Evolutionary conservation across 2,888 invertebrate genomes (phyloP), one percentile per base, ranked within the genome.

Genomic region (Tanypteryx hageni): DNA sequence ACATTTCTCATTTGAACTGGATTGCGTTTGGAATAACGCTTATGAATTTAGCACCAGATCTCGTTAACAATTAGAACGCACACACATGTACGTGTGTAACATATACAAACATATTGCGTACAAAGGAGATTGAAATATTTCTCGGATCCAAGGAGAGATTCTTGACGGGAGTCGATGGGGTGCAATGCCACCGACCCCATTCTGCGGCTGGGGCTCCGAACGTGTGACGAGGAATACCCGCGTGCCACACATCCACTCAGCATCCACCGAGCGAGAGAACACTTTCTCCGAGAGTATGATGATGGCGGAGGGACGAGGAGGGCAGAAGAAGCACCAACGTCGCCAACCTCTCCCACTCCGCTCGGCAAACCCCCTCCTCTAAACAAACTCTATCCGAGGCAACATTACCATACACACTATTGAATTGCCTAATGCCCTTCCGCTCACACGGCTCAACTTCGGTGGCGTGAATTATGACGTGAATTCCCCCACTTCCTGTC

Each of bases 161-260:
- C 2, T 9, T 68, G 68, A 68, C 18, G 16, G 64, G 14, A 64
- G n/a, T 68, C 68, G 68, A n/a, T 22, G 18, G 22, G 18, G 68
- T 22, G 76, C 76, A 76, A 76, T 76, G 76, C 22, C 76, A 76
- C 76, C 76, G 76, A 76, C 76, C 76, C 76, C 76, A 76, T 76
- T 76, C 76, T 44, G 44, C 44, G 44, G 44, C 44, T 44, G 76
- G 76, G 22, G 76, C 22, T 76, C 27, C 76, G 22, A 76, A 76
- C 76, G 76, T 22, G 13, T 27, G 27, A 27, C 76, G 76, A 76
- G 14, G 64, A 64, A n/a, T 64, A 9, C 27, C 76, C 76, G 22
- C 27, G 76, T 76, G 76, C 27, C 76, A 76, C 76, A 44, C 44
- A 44, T 44, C 44, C 44, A 44, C 44, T 44, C 44, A 44, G 44